Base-by-base conservation (phyloP, 2,888 invertebrate genomes). In the Hyposoter dolosus region DNA sequence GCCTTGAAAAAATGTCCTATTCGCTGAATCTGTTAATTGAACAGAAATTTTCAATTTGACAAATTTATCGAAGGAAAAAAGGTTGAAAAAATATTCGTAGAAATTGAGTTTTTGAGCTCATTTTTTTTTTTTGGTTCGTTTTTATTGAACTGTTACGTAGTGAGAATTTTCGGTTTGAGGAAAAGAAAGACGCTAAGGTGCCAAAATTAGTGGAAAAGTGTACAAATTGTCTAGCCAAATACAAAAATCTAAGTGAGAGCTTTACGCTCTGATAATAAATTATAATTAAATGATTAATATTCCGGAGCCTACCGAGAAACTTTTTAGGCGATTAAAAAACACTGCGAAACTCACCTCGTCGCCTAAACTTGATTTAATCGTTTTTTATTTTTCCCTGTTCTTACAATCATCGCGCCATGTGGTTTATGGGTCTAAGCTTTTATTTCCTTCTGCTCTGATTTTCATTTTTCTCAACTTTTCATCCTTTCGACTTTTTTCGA, bases 201-300 rank as follows among this genome's bases (percentile, higher is more conserved):
- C 92, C 92, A 93, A 92, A 92, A 92, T 72, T 65, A 81, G 65
- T 85, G 63, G 71, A 82, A 53, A 47, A 23, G 76, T 74, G 74
- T 74, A 68, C 65, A 68, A 74, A 83, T 47, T 19, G 47, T 40
- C 69, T 69, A 86, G 76, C 78, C 71, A 87, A 88, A 78, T 85
- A 84, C 23, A 71, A 32, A 50, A 63, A 12, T 72, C 68, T 47
- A 66, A 86, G 66, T 63, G 74, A 56, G 23, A 47, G 45, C 60
- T 85, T 78, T 69, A 88, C 76, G 56, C 82, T 81, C 82, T 77
- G 23, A 69, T 82, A 82, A 84, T 84, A 82, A 87, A 87, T 87
- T 82, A 83, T 60, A 71, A 60, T 79, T n/a, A 43, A 74, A 83
- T 28, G 53, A 77, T 75, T 60, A 74, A 79, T 80, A 47, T 80